Evolutionary conservation across 2,888 invertebrate genomes (phyloP).

Genomic region (Pocota personata): DNA sequence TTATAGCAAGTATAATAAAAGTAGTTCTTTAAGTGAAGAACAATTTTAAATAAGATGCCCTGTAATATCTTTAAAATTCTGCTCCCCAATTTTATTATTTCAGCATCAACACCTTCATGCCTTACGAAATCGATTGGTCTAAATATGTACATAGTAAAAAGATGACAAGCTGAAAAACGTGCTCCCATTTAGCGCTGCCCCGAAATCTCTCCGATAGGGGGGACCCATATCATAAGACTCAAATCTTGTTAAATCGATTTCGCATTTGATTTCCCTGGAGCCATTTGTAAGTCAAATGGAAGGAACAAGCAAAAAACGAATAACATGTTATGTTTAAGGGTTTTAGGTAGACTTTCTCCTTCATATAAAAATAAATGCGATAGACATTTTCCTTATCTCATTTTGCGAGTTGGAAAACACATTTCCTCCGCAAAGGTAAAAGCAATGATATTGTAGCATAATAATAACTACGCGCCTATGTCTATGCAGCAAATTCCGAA

Average conservation of each 20-base stretch:
- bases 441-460: background rate
- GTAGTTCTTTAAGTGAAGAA: background rate
- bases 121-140: background rate
- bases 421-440: background rate
- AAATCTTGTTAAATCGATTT: conserved; percentile 52
- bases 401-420: background rate
- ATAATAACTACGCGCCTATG: too few species aligned
- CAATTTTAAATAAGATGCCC: background rate
- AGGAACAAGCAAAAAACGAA: background rate
- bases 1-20: too few species aligned
- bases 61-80: background rate
- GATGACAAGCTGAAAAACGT: conserved; percentile 4
- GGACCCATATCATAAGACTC: conserved; percentile 5
- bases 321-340: background rate
- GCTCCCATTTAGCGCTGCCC: background rate
- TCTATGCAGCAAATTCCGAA: too few species aligned
- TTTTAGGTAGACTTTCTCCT: background rate
- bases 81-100: background rate
- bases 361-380: conserved; percentile 10
- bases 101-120: background rate
- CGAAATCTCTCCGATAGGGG: background rate
- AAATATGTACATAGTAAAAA: background rate
- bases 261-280: conserved; percentile 24
- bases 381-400: conserved; percentile 11
- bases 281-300: conserved; percentile 11